phyloP scores from a whole-genome alignment of 2,797 vertebrate species.

The Bucorvus abyssinicus region DNA sequence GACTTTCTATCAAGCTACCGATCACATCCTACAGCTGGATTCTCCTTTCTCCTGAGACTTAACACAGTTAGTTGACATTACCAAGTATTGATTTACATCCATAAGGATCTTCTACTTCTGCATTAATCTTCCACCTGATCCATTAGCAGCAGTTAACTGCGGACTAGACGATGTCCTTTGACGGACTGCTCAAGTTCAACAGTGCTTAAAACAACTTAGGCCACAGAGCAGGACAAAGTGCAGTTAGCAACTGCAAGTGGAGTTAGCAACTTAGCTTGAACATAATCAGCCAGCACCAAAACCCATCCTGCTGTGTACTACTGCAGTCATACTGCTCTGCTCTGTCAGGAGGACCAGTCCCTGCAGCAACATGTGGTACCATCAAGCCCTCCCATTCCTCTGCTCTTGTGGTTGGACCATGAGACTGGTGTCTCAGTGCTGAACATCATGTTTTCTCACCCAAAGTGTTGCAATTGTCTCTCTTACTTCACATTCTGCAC shows the following conservation, averaged over 20 bases:
- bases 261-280: background rate
- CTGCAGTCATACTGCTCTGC: background rate
- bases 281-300: background rate
- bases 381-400: background rate
- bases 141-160: background rate
- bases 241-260: background rate
- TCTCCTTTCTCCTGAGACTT: background rate
- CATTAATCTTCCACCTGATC: background rate
- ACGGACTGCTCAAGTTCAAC: background rate
- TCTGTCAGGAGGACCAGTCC: background rate
- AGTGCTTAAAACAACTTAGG: background rate
- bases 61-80: background rate
- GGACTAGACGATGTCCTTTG: rapidly evolving
- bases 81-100: background rate
- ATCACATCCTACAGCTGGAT: background rate
- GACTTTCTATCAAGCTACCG: background rate
- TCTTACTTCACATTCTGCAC: conserved; percentile 10
- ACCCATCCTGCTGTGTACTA: background rate
- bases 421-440: background rate
- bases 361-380: background rate
- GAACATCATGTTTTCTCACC: background rate
- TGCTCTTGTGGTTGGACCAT: rapidly evolving
- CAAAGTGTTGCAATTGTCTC: background rate
- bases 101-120: background rate
- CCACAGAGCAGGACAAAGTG: background rate